These are phyloP conservation scores for Microplitis manilae DNA, from an alignment of 2,888 invertebrate genomes.

Conservation along the genomic window DNA sequence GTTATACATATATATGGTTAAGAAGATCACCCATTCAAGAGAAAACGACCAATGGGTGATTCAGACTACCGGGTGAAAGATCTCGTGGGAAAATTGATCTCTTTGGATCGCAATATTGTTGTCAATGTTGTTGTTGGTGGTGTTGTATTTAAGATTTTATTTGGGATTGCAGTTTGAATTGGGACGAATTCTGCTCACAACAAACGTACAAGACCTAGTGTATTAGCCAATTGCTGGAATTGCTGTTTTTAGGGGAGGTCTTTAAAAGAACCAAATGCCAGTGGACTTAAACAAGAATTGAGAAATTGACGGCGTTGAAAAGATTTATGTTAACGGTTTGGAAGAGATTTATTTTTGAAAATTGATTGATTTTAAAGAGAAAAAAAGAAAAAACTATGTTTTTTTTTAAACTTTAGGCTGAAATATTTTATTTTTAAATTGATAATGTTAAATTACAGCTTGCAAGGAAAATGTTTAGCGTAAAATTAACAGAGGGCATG, in stretches of 20 bases:
- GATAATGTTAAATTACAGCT: background rate
- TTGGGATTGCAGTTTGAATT: too few relatives aligned
- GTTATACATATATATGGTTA: background rate
- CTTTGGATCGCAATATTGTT: background rate
- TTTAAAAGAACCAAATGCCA: background rate
- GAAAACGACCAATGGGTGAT: constrained; percentile 42
- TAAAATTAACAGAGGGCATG: background rate
- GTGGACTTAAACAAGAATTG: background rate
- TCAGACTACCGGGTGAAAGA: constrained; percentile 36
- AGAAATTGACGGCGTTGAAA: background rate
- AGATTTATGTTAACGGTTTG: background rate
- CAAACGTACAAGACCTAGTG: background rate
- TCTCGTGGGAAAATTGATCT: constrained; percentile 42
- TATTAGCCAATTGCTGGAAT: background rate
- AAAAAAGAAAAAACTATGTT: too few relatives aligned
- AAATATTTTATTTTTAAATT: background rate
- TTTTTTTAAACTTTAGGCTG: too few relatives aligned
- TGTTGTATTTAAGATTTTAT: too few relatives aligned
- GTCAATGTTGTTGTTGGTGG: background rate
- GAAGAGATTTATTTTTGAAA: background rate
- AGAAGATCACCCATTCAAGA: constrained; percentile 32
- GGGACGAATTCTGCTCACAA: background rate
- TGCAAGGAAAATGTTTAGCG: background rate
- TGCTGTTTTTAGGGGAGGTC: background rate
- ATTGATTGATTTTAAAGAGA: background rate